phyloP scores from a whole-genome alignment of 2,113 vertebrate genomes.

The Anarhynchus alexandrinus region DNA sequence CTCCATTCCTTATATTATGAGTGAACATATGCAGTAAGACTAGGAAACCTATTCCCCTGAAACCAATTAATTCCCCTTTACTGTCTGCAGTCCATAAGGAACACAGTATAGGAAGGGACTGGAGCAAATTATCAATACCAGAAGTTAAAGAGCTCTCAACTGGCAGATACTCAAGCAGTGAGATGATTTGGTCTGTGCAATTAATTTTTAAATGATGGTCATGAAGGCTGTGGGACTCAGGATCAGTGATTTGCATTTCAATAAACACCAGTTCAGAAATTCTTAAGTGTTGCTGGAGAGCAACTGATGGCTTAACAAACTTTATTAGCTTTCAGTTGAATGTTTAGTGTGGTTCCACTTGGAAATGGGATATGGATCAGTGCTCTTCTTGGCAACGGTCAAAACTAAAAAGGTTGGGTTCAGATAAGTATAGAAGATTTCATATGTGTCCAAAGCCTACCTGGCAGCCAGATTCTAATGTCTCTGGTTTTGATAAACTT shows the following conservation, averaged over 20 bases:
- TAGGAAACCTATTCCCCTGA: not conserved
- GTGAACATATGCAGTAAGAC: not conserved
- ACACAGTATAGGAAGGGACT: not conserved
- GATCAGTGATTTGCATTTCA: slow-evolving; percentile 36
- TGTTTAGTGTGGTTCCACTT: not conserved
- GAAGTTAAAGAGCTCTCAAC: slow-evolving; percentile 26
- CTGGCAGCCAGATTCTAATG: not conserved
- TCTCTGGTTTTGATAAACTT: not conserved
- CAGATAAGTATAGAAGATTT: not conserved
- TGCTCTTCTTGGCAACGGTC: not conserved
- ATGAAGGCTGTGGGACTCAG: slow-evolving; percentile 28
- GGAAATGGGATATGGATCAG: not conserved
- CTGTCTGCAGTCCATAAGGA: not conserved
- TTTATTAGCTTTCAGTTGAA: slow-evolving; percentile 27
- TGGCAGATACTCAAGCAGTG: not conserved
- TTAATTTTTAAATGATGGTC: slow-evolving; percentile 47
- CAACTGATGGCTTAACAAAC: slow-evolving; percentile 19
- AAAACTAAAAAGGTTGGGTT: not conserved
- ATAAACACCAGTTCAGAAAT: slow-evolving; percentile 8
- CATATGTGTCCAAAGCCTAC: not conserved
- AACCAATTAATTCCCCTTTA: not conserved
- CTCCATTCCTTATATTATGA: not conserved
- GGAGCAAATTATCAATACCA: slow-evolving; percentile 8
- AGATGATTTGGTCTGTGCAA: slow-evolving; percentile 43
- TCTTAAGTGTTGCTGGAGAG: not conserved